phyloP scores from a whole-genome alignment of 2,888 invertebrate genomes.

The Pandemis heparana region DNA sequence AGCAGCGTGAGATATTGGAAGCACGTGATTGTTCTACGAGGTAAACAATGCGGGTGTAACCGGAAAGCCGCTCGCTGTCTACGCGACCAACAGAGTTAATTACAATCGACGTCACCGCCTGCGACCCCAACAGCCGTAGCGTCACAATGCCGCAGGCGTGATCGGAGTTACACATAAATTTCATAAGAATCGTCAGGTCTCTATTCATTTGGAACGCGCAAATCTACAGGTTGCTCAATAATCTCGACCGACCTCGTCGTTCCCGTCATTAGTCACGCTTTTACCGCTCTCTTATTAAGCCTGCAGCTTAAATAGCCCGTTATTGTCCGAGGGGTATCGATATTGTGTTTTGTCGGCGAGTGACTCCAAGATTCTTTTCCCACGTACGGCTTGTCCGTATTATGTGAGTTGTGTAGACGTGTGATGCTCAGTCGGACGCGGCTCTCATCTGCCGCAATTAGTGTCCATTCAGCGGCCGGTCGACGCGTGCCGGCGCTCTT shows the following conservation, averaged over 20 bases:
- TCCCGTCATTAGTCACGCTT: constrained; percentile 67
- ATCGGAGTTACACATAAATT: constrained; percentile 65
- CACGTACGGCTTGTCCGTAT: constrained; percentile 63
- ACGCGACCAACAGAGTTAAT: constrained; percentile 73
- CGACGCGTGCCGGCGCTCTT: constrained; percentile 70
- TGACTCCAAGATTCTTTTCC: constrained; percentile 61
- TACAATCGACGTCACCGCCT: constrained; percentile 67
- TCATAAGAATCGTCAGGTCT: constrained; percentile 65
- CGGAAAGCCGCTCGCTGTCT: constrained; percentile 57
- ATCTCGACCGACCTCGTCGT: constrained; percentile 58
- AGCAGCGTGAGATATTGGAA: constrained; percentile 20
- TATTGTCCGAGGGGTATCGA: constrained; percentile 56
- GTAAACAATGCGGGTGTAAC: constrained; percentile 60
- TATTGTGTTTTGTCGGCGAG: constrained; percentile 46
- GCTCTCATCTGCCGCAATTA: constrained; percentile 72
- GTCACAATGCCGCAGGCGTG: constrained; percentile 44
- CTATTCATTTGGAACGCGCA: constrained; percentile 67
- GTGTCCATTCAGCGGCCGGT: constrained; percentile 68
- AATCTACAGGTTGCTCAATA: constrained; percentile 68
- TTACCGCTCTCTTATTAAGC: constrained; percentile 51
- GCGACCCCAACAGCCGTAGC: constrained; percentile 36
- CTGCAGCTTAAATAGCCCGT: constrained; percentile 55
- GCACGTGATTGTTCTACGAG: constrained; percentile 56
- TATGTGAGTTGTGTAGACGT: constrained; percentile 57
- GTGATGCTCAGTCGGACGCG: constrained; percentile 61